Percentiles rank a stretch among this genome's conserved stretches.
Conservation (phyloP, 2,888 invertebrate genomes). For the Apamea anceps region DNA sequence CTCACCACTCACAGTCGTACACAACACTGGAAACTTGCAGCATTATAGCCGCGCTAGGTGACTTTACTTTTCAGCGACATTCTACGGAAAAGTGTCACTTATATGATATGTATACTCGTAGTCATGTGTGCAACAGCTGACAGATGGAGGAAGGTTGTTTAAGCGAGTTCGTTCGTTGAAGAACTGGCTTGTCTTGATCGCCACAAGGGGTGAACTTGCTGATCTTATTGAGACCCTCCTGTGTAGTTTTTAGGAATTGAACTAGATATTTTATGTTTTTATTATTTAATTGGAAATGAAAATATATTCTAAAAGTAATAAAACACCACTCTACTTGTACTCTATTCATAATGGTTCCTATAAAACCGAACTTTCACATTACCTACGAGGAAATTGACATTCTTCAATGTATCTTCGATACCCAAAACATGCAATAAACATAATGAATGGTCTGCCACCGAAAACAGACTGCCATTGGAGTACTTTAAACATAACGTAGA, state of each 20-base stretch:
- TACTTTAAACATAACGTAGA: constrained; percentile 59
- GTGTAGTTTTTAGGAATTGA: too few species aligned
- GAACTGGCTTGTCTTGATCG: not conserved
- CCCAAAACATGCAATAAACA: constrained; percentile 53
- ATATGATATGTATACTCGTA: not conserved
- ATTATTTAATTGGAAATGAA: not conserved
- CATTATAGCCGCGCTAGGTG: not conserved
- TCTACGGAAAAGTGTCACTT: not conserved
- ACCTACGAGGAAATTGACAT: constrained; percentile 35
- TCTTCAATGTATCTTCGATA: constrained; percentile 29
- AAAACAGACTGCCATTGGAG: constrained; percentile 31
- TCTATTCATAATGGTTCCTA: not conserved
- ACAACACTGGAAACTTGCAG: not conserved
- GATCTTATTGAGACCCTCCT: not conserved
- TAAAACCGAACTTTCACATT: constrained; percentile 13
- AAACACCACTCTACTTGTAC: not conserved
- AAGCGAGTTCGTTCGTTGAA: not conserved
- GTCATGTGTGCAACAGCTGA: not conserved
- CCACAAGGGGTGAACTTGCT: too few species aligned
- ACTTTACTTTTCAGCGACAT: not conserved
- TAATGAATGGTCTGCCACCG: constrained; percentile 26
- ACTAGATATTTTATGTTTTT: not conserved
- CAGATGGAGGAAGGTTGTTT: not conserved
- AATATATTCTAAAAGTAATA: not conserved
- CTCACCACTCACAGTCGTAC: not conserved